These are phyloP conservation scores for Mallateleia sp. DNA, from an alignment of 2,888 invertebrate species.

Conservation along the genomic window DNA sequence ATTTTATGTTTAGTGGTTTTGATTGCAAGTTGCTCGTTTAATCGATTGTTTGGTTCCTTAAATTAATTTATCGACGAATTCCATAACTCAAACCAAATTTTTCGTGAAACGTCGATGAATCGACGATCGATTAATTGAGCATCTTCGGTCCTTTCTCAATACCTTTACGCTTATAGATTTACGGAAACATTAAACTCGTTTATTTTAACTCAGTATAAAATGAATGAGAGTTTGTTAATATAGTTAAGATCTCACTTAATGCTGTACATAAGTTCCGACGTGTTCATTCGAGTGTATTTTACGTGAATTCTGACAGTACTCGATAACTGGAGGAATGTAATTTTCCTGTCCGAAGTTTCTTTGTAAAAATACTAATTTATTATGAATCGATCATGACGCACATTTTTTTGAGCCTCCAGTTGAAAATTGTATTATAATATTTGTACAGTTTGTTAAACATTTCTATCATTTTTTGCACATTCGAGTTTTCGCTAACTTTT, in stretches of 20 bases:
- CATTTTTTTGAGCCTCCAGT: constrained; percentile 52
- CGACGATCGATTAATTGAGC: constrained; percentile 22
- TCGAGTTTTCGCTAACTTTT: constrained; percentile 33
- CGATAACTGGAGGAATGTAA: constrained; percentile 47
- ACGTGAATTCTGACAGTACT: constrained; percentile 9
- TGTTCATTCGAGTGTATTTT: constrained; percentile 27
- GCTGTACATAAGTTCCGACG: constrained; percentile 32
- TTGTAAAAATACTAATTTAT: constrained; percentile 46
- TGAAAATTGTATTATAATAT: constrained; percentile 51
- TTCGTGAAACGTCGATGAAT: constrained; percentile 7
- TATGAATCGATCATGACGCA: constrained; percentile 9
- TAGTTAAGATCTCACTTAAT: constrained; percentile 54
- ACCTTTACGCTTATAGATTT: constrained; percentile 62
- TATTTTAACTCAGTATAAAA: constrained; percentile 29
- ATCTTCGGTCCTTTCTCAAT: constrained; percentile 32
- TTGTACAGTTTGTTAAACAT: constrained; percentile 44
- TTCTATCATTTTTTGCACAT: constrained; percentile 34
- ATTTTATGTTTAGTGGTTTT: constrained; percentile 9
- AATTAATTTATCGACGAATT: constrained; percentile 32
- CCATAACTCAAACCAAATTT: constrained; percentile 20
- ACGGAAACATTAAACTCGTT: constrained; percentile 35
- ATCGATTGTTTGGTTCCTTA: constrained; percentile 18
- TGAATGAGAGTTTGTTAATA: constrained; percentile 39
- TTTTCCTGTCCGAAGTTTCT: constrained; percentile 4
- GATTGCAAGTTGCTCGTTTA: constrained; percentile 10